Evolutionary conservation across 1,140 invertebrate species (phyloP).

Genomic region (Aphis craccivora): DNA sequence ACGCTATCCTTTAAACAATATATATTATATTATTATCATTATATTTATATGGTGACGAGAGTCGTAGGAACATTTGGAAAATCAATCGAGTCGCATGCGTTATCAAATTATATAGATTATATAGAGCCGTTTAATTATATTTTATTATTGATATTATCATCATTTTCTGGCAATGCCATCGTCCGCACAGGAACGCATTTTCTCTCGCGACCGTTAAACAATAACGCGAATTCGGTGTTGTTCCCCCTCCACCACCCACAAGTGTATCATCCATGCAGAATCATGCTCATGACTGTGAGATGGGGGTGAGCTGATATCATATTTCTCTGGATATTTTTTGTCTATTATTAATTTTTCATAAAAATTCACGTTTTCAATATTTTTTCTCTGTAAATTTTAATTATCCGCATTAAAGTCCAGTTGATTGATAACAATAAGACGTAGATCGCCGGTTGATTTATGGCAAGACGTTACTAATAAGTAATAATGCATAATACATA

Average conservation of each 20-base stretch:
- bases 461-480: background rate
- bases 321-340: background rate
- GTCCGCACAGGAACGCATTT: background rate
- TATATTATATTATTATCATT: background rate
- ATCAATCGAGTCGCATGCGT: background rate
- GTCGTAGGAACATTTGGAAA: background rate
- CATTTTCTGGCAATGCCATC: background rate
- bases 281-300: background rate
- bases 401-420: background rate
- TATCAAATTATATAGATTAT: background rate
- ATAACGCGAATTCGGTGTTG: background rate
- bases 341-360: background rate
- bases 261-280: background rate
- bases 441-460: background rate
- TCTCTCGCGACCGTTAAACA: background rate
- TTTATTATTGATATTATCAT: background rate
- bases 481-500: background rate
- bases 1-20: background rate
- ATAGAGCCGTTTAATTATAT: background rate
- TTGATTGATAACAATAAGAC: too few relatives aligned
- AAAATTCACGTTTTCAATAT: background rate
- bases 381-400: background rate
- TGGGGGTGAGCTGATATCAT: background rate
- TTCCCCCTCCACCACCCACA: background rate
- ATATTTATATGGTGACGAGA: background rate